phyloP scores from a whole-genome alignment of 2,113 vertebrate species.

The Forbesichthys agassizii region DNA sequence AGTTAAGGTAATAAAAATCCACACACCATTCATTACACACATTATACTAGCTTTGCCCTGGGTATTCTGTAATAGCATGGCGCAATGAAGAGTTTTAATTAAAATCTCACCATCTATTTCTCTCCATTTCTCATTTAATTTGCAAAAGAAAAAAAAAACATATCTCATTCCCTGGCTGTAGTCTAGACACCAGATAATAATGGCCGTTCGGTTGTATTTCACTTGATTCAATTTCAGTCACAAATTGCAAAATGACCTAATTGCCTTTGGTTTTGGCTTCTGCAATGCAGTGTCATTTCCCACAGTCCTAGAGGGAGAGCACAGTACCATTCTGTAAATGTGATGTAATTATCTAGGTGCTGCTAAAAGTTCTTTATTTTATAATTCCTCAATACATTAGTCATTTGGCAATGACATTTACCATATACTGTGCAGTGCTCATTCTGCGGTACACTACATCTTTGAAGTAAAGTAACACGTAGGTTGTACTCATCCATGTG shows the following conservation, averaged over 20 bases:
- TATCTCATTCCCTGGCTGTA: conserved; percentile 16
- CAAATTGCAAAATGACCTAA: conserved; percentile 56
- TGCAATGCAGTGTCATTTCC: conserved; percentile 54
- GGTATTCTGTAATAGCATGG: conserved; percentile 37
- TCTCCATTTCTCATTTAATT: conserved; percentile 44
- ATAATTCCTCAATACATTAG: too few relatives aligned
- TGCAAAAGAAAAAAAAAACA: conserved; percentile 14
- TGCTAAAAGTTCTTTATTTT: too few relatives aligned
- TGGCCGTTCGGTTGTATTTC: conserved; percentile 52
- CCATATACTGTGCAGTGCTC: too few relatives aligned
- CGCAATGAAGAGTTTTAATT: conserved; percentile 40
- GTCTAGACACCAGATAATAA: conserved; percentile 52
- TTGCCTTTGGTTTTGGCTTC: conserved; percentile 60
- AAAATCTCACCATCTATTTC: conserved; percentile 45
- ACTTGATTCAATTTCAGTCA: conserved; percentile 57
- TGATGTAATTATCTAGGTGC: conserved; percentile 36
- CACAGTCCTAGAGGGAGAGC: conserved; percentile 20
- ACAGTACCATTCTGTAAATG: conserved; percentile 29
- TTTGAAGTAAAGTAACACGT: too few relatives aligned
- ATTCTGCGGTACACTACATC: too few relatives aligned
- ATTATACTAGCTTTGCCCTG: conserved; percentile 23
- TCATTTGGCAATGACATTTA: too few relatives aligned
- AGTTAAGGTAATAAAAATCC: conserved; percentile 39
- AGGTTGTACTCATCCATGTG: background rate
- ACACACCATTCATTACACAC: conserved; percentile 35